Conservation (phyloP, 2,797 vertebrate species). For the Liasis olivaceus region DNA sequence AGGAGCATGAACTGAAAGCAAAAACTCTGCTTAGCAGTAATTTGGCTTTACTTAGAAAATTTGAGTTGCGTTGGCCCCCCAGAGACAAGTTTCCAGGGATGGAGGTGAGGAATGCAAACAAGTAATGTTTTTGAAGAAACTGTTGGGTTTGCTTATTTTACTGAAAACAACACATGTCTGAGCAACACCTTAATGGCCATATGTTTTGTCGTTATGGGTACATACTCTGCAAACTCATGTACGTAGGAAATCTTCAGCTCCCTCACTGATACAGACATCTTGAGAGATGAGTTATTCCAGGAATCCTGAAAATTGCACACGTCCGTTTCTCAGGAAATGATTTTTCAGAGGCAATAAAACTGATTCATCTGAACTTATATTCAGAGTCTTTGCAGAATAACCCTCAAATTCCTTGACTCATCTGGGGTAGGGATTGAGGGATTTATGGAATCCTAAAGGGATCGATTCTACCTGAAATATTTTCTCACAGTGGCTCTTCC, state of each 20-base stretch:
- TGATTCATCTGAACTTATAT: not conserved
- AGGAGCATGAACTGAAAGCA: not conserved
- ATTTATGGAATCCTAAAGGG: not conserved
- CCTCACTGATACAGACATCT: not conserved
- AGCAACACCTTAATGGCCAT: not conserved
- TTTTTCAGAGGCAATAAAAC: slow-evolving; percentile 3
- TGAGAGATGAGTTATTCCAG: not conserved
- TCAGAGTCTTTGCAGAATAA: not conserved
- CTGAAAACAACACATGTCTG: not conserved
- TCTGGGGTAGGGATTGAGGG: too few relatives aligned
- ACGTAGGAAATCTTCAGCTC: not conserved
- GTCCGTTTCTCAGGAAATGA: not conserved
- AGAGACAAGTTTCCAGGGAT: not conserved
- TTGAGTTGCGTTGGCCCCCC: not conserved
- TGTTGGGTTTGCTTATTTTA: not conserved
- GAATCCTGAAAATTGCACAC: not conserved
- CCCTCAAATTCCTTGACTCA: not conserved
- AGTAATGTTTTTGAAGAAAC: not conserved
- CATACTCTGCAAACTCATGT: not conserved
- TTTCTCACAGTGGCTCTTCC: not conserved
- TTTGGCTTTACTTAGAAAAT: not conserved
- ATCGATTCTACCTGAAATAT: not conserved
- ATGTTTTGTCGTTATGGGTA: not conserved
- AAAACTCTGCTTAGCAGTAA: not conserved
- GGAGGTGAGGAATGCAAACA: not conserved